phyloP scores from a whole-genome alignment of 2,888 invertebrate species.

The Acronicta aceris region DNA sequence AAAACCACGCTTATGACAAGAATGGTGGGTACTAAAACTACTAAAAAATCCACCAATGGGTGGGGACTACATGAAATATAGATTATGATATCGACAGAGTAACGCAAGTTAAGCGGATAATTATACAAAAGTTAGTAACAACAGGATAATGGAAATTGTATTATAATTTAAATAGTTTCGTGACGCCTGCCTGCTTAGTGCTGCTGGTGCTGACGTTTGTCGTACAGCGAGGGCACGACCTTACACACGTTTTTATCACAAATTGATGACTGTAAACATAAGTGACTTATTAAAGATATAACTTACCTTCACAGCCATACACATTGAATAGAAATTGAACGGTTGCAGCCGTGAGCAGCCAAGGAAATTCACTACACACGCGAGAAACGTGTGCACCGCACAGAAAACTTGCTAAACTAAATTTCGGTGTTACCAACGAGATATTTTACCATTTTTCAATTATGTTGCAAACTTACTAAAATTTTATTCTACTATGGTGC shows the following conservation, averaged over 20 bases:
- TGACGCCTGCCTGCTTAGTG: slow-evolving; percentile 65
- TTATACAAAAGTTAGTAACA: slow-evolving; percentile 36
- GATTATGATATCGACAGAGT: background rate
- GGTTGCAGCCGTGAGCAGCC: slow-evolving; percentile 90
- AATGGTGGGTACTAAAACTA: slow-evolving; percentile 30
- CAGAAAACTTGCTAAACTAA: slow-evolving; percentile 81
- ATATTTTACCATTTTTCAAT: slow-evolving; percentile 1
- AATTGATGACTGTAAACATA: slow-evolving; percentile 26
- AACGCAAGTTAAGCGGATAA: slow-evolving; percentile 12
- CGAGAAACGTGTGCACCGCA: slow-evolving; percentile 85
- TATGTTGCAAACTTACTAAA: slow-evolving; percentile 14
- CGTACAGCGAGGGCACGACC: slow-evolving; percentile 77
- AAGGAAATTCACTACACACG: slow-evolving; percentile 86
- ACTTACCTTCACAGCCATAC: slow-evolving; percentile 96
- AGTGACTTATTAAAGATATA: slow-evolving; percentile 42
- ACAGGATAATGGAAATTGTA: slow-evolving; percentile 63
- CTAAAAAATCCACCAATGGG: slow-evolving; percentile 38
- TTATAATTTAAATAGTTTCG: slow-evolving; percentile 68
- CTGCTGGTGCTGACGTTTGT: slow-evolving; percentile 71
- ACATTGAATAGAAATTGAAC: slow-evolving; percentile 92
- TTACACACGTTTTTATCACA: slow-evolving; percentile 53
- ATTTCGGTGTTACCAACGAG: slow-evolving; percentile 60
- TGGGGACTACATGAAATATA: slow-evolving; percentile 18
- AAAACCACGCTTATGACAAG: slow-evolving; percentile 40
- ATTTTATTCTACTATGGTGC: slow-evolving; percentile 25